A percentile compares a stretch with the other conserved stretches of the same genome.
Conservation (phyloP, 2,113 vertebrate genomes). For the Indicator indicator region DNA sequence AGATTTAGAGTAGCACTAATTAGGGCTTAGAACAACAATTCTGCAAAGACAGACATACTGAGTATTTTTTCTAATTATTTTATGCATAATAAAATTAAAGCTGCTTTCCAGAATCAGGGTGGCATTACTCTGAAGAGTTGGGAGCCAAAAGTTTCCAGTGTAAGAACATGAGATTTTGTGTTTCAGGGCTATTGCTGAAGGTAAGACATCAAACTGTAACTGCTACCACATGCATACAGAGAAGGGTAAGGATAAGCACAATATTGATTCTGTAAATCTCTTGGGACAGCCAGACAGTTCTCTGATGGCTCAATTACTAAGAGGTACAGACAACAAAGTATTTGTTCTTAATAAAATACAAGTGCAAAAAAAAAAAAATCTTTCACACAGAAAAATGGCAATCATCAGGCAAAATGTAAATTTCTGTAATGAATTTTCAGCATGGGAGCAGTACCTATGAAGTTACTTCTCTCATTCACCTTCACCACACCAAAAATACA, state of each 20-base stretch:
- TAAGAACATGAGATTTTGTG: neutral
- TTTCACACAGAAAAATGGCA: neutral
- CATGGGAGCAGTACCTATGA: neutral
- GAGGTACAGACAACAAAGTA: neutral
- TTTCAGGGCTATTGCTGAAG: neutral
- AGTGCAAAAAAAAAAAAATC: neutral
- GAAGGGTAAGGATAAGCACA: neutral
- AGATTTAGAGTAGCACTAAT: slow-evolving; percentile 40
- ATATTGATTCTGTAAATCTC: neutral
- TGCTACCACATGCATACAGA: neutral
- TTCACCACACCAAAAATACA: slow-evolving; percentile 14
- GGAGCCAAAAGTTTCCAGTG: neutral
- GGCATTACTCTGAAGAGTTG: neutral
- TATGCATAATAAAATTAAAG: slow-evolving; percentile 43
- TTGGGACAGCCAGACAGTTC: neutral
- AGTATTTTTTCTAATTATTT: slow-evolving; percentile 32
- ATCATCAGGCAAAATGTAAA: neutral
- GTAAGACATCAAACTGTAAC: neutral
- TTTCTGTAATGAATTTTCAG: neutral
- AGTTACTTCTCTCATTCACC: neutral
- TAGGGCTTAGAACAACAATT: slow-evolving; percentile 43
- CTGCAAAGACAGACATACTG: neutral
- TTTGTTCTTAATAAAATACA: neutral
- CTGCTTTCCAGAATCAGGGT: slow-evolving; percentile 20
- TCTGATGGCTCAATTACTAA: neutral